Percentiles rank a stretch among this genome's conserved stretches.
phyloP scores from a whole-genome alignment of 2,113 vertebrate species.

The Elephantulus edwardii region DNA sequence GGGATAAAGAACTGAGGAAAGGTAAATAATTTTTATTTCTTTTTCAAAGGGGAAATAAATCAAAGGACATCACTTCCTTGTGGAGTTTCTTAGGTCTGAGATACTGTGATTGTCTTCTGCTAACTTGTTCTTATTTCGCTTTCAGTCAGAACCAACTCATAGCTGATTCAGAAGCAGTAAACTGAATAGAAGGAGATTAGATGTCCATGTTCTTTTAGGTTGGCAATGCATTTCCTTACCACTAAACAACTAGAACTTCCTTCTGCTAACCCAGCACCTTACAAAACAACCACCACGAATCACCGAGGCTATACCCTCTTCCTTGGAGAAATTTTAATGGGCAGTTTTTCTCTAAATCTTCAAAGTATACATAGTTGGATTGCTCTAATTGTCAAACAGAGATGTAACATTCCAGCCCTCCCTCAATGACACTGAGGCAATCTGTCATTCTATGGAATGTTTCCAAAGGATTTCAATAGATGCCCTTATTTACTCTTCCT shows the following conservation, averaged over 20 bases:
- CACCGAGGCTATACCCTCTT: no score
- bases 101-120: background rate
- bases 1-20: background rate
- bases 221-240: no score
- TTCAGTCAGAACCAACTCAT: no score
- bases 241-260: no score
- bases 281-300: rapidly evolving
- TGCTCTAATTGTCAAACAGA: background rate
- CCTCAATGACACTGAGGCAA: background rate
- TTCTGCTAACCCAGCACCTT: no score
- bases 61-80: background rate
- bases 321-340: no score
- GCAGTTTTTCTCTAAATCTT: background rate
- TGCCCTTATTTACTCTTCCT: background rate
- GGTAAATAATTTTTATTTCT: background rate
- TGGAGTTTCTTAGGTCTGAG: background rate
- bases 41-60: background rate
- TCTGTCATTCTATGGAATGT: background rate
- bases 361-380: background rate
- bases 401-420: background rate
- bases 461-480: background rate
- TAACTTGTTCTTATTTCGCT: no score
- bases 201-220: no score
- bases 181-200: no score
- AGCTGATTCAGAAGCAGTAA: no score